Conservation (phyloP, 2,888 invertebrate genomes). For the Lasioglossum lativentre region DNA sequence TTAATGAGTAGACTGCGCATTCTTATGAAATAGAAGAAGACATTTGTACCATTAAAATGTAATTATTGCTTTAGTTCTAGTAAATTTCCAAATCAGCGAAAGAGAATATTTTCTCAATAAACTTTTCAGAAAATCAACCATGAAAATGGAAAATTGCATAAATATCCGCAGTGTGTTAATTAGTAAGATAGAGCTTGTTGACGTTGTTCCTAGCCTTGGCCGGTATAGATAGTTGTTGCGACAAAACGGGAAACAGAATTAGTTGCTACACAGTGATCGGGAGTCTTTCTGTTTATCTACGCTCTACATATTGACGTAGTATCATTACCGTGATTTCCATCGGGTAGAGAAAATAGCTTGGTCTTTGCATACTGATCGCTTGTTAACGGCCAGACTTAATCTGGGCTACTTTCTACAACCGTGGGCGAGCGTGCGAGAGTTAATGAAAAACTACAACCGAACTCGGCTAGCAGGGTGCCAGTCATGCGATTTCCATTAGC, state of each 20-base stretch:
- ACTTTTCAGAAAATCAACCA: no score
- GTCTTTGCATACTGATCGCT: constrained; percentile 75
- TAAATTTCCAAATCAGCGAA: no score
- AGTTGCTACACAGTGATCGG: constrained; percentile 18
- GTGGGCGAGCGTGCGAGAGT: constrained; percentile 64
- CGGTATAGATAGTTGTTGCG: neutral
- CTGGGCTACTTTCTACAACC: constrained; percentile 76
- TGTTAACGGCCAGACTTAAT: constrained; percentile 71
- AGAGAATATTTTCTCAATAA: no score
- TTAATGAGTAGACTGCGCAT: neutral
- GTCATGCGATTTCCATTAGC: constrained; percentile 25
- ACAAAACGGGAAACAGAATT: constrained; percentile 32
- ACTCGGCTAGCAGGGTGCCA: constrained; percentile 13
- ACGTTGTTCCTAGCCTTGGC: neutral
- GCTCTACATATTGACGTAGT: constrained; percentile 70
- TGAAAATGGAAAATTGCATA: no score
- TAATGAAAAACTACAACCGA: constrained; percentile 67
- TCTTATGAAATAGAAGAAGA: no score
- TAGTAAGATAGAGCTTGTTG: neutral
- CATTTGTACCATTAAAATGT: no score
- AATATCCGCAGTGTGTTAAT: no score
- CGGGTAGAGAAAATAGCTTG: constrained; percentile 72
- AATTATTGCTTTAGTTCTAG: no score
- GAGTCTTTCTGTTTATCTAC: constrained; percentile 55
- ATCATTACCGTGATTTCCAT: constrained; percentile 72